A percentile compares a stretch with the other conserved stretches of the same genome.
Conservation (phyloP, 2,888 invertebrate species). For the Phengaris arion region DNA sequence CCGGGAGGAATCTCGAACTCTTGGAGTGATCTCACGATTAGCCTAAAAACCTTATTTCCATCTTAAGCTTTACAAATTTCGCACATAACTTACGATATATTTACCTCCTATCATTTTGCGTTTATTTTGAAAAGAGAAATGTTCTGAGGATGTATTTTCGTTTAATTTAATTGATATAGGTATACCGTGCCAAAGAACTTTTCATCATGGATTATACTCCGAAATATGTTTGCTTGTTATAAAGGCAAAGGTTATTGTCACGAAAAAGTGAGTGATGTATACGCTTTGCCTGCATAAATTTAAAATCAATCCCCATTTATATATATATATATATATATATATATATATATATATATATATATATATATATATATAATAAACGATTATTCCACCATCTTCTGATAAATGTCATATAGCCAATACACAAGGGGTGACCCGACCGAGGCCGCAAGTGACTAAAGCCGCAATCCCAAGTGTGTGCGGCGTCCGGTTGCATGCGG, state of each 20-base stretch:
- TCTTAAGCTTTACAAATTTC: constrained; percentile 5
- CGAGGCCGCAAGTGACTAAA: too few relatives aligned
- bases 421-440: too few relatives aligned
- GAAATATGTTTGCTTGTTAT: constrained; percentile 1
- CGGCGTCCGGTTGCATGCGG: too few relatives aligned
- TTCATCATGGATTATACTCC: not conserved
- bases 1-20: not conserved
- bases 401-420: too few relatives aligned
- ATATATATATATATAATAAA: too few relatives aligned
- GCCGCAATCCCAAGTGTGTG: too few relatives aligned
- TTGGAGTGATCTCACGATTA: not conserved
- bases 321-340: too few relatives aligned
- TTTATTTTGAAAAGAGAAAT: not conserved
- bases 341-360: too few relatives aligned
- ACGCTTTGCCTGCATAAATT: too few relatives aligned
- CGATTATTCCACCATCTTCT: too few relatives aligned
- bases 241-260: not conserved
- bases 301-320: too few relatives aligned
- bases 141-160: not conserved
- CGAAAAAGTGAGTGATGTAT: not conserved
- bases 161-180: not conserved
- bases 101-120: not conserved
- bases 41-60: not conserved
- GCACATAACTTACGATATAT: constrained; percentile 10
- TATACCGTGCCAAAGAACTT: not conserved